These are phyloP conservation scores for Pipistrellus pipistrellus DNA, from an alignment of 2,797 vertebrate genomes.

Conservation along the genomic window DNA sequence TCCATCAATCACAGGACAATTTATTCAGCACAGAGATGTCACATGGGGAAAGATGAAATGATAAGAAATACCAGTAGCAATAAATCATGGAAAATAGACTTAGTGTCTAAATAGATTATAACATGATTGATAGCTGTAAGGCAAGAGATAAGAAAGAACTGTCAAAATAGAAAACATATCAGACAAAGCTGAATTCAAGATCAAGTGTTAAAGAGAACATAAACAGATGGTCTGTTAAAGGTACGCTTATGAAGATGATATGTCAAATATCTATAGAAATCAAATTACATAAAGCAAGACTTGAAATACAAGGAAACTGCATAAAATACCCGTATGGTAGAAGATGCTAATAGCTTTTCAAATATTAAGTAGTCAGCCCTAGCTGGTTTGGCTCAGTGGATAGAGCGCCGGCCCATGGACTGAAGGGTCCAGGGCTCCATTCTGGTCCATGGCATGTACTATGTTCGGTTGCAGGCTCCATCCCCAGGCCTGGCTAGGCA, in stretches of 20 bases:
- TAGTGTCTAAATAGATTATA: slow-evolving; percentile 18
- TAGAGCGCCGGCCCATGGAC: too few species aligned
- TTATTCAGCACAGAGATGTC: slow-evolving; percentile 26
- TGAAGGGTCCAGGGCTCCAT: too few species aligned
- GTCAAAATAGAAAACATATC: slow-evolving; percentile 38
- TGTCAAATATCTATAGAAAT: slow-evolving; percentile 10
- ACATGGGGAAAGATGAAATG: slow-evolving; percentile 44
- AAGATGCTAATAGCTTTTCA: slow-evolving; percentile 40
- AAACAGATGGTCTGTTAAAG: slow-evolving; percentile 32
- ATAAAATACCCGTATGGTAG: background rate
- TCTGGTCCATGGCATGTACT: too few species aligned
- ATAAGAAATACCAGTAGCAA: slow-evolving; percentile 9
- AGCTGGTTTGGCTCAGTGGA: too few species aligned
- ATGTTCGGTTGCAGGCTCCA: too few species aligned
- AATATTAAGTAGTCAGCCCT: background rate
- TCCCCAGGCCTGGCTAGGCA: too few species aligned
- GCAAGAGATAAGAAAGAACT: slow-evolving; percentile 13
- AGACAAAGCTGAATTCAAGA: slow-evolving; percentile 37
- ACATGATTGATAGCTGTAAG: slow-evolving; percentile 30
- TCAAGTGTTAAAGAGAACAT: background rate
- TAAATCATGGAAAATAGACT: background rate
- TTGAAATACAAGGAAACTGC: slow-evolving; percentile 27
- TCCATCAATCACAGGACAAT: background rate
- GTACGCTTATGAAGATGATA: slow-evolving; percentile 3
- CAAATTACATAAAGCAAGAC: slow-evolving; percentile 46